These are phyloP conservation scores for Polypedilum vanderplanki DNA, from an alignment of 1,140 invertebrate genomes.

Conservation along the genomic window DNA sequence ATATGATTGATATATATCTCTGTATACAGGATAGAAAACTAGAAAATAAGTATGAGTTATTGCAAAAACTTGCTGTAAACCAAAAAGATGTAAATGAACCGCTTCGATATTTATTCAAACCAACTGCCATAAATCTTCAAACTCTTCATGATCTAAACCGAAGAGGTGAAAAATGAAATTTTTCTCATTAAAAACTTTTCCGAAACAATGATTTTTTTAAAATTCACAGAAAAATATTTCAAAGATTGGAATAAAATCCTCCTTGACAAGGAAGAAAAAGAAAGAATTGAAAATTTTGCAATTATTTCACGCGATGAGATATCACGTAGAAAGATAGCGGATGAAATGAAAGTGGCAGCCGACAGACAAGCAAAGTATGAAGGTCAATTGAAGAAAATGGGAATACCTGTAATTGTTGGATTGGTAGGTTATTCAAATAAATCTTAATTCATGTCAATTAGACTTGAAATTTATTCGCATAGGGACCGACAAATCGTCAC, in stretches of 20 bases:
- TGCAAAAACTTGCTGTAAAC: slow-evolving; percentile 31
- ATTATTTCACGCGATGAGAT: slow-evolving; percentile 40
- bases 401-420: slow-evolving; percentile 39
- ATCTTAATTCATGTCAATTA: not conserved
- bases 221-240: slow-evolving; percentile 32
- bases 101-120: not conserved
- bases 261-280: slow-evolving; percentile 35
- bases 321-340: slow-evolving; percentile 37
- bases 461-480: not conserved
- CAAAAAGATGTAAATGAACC: slow-evolving; percentile 32
- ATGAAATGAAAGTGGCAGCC: slow-evolving; percentile 40
- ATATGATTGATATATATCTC: no score
- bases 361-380: slow-evolving; percentile 41
- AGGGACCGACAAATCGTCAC: slow-evolving; percentile 37
- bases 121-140: slow-evolving; percentile 6
- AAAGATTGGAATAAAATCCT: slow-evolving; percentile 20
- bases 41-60: slow-evolving; percentile 37
- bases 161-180: not conserved
- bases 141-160: not conserved
- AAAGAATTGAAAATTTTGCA: slow-evolving; percentile 41
- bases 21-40: slow-evolving; percentile 29
- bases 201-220: not conserved
- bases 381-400: slow-evolving; percentile 41
- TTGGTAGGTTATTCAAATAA: slow-evolving; percentile 30
- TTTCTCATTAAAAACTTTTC: not conserved